Percentiles rank a stretch among this genome's conserved stretches.
phyloP scores from a whole-genome alignment of 1,140 invertebrate species.

The Bombus balteatus region DNA sequence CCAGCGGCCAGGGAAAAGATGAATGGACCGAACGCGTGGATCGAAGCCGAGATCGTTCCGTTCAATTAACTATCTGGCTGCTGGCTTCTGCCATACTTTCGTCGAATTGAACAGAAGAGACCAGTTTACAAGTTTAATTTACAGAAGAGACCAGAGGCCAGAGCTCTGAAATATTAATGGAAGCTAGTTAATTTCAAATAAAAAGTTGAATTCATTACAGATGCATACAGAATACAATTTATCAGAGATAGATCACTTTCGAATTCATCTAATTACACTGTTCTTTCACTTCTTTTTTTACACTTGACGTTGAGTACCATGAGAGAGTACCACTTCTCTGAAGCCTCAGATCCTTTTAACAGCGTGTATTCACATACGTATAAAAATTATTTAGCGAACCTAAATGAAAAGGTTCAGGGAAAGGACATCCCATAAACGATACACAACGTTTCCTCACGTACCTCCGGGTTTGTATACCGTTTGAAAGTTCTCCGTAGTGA shows the following conservation, averaged over 20 bases:
- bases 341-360: neutral
- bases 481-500: slow-evolving; percentile 68
- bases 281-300: neutral
- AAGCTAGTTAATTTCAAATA: neutral
- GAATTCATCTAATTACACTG: neutral
- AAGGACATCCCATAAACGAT: neutral
- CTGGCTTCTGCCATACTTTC: slow-evolving; percentile 6
- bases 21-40: slow-evolving; percentile 55
- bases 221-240: neutral
- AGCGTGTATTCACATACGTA: neutral
- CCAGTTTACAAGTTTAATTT: neutral
- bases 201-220: neutral
- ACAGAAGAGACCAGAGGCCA: neutral
- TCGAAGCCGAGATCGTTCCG: slow-evolving; percentile 29
- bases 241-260: neutral
- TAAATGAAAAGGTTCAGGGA: neutral
- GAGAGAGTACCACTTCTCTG: neutral
- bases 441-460: slow-evolving; percentile 50
- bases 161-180: neutral
- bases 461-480: slow-evolving; percentile 63
- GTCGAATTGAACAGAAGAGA: neutral
- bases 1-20: slow-evolving; percentile 51
- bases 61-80: slow-evolving; percentile 72
- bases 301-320: neutral
- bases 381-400: neutral